These are phyloP conservation scores for Pseudocheirus occidentalis DNA, from an alignment of 2,797 vertebrate species.

Conservation along the genomic window DNA sequence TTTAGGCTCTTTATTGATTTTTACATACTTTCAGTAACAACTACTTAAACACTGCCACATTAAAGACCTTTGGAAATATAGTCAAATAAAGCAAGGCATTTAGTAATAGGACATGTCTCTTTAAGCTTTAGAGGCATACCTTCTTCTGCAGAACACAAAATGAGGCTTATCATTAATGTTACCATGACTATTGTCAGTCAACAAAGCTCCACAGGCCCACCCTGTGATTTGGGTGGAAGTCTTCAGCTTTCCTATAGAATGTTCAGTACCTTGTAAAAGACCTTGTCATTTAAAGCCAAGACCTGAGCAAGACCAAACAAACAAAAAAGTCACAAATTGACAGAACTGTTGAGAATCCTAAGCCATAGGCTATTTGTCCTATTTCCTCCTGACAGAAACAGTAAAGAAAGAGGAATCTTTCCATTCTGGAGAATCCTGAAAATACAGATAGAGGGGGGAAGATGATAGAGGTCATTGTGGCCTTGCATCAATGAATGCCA, in stretches of 20 bases:
- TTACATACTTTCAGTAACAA: neutral
- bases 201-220: neutral
- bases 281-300: neutral
- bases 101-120: neutral
- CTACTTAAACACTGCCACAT: neutral
- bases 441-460: neutral
- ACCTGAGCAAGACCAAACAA: neutral
- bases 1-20: slow-evolving; percentile 31
- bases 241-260: neutral
- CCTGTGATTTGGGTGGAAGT: neutral
- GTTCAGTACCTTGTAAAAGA: neutral
- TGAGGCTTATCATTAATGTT: neutral
- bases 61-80: slow-evolving; percentile 21
- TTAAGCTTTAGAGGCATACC: neutral
- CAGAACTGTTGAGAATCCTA: neutral
- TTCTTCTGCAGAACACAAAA: neutral
- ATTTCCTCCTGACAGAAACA: neutral
- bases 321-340: neutral
- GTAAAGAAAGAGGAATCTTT: slow-evolving; percentile 5
- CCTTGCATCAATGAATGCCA: neutral
- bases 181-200: neutral
- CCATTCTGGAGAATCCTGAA: neutral
- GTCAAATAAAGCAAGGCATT: neutral
- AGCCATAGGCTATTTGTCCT: neutral
- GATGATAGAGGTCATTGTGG: too few species aligned